These are phyloP conservation scores for Copidosoma floridanum DNA, from an alignment of 1,140 invertebrate species.

Conservation along the genomic window DNA sequence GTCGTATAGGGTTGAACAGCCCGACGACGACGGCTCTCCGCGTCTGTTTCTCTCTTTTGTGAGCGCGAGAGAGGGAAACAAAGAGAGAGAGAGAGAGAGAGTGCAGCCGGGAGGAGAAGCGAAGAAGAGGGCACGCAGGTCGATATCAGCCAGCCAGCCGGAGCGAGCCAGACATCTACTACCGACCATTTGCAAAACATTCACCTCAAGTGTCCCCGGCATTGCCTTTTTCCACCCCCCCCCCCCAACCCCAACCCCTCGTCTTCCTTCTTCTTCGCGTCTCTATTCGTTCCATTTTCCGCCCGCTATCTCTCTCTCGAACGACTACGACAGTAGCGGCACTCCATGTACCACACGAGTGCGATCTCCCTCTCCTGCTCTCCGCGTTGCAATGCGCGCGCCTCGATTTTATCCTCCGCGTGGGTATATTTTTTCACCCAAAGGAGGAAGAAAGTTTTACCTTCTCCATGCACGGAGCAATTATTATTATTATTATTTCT, in stretches of 20 bases:
- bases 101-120: constrained; percentile 10
- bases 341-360: too few relatives aligned
- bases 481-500: too few relatives aligned
- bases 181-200: constrained; percentile 59
- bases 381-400: background rate
- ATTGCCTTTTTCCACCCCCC: too few relatives aligned
- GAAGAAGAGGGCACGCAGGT: constrained; percentile 38
- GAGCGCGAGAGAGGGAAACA: constrained; percentile 27
- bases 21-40: background rate
- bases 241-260: constrained; percentile 16
- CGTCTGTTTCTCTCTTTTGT: too few relatives aligned
- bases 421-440: constrained; percentile 22
- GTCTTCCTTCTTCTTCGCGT: constrained; percentile 22
- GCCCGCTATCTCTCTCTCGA: constrained; percentile 33
- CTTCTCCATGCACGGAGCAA: too few relatives aligned
- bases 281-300: constrained; percentile 31
- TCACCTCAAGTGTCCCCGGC: constrained; percentile 54
- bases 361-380: constrained; percentile 21
- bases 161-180: constrained; percentile 59
- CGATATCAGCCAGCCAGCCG: constrained; percentile 50
- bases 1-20: background rate
- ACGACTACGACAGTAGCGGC: too few relatives aligned
- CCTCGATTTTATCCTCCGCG: background rate
- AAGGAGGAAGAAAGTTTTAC: background rate
- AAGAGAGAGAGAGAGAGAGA: constrained; percentile 33